Evolutionary conservation across 2,113 vertebrate species (phyloP), one percentile per base, ranked within the genome.

Genomic region (Coptodon bakossiorum): DNA sequence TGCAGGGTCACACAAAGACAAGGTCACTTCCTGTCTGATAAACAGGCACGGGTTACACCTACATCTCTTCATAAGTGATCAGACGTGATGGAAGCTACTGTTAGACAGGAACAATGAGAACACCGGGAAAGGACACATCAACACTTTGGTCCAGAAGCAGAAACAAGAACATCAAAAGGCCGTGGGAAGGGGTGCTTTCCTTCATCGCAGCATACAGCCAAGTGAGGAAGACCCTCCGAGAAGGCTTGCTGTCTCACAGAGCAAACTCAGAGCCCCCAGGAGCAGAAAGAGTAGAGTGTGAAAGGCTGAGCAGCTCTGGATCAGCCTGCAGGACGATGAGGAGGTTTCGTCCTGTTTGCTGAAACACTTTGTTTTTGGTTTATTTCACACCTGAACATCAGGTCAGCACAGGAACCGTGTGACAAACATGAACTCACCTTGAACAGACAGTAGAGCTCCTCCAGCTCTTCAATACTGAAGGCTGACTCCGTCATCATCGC

Each of bases 391-490:
- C 24, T 43, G 24, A 76, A 27, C 68, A 76, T 48, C 40, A 17
- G 40, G 8, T 29, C 22, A 45, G 43, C 68, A 76, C 16, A 76
- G 68, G 22, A 76, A 7, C 40, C 3, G 3, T 16, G 38, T 45
- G 9, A 73, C 22, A 48, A 48, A 48, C 22, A 48, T 6, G 40
- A 45, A 29, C 82, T 86, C 24, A 99, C 99, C 98, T 99, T 99
- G 93, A 99, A 99, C 86, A 99, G 96, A 88, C 98, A 96, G 91
- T 98, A 99, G 3, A 99, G 96, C 34, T 99, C 98, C 94, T 99
- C 98, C 81, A 99, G 92, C 85, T 99, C 98, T 91, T 99, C 98
- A 9, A 99, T 97, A 52, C 95, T 97, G 94, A 99, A 99, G 10
- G 98, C 97, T 0, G 98, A 97, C 85, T 99, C 98, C 1, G 98